Evolutionary conservation across 2,888 invertebrate species (phyloP).

Genomic region (Philaethria dido): DNA sequence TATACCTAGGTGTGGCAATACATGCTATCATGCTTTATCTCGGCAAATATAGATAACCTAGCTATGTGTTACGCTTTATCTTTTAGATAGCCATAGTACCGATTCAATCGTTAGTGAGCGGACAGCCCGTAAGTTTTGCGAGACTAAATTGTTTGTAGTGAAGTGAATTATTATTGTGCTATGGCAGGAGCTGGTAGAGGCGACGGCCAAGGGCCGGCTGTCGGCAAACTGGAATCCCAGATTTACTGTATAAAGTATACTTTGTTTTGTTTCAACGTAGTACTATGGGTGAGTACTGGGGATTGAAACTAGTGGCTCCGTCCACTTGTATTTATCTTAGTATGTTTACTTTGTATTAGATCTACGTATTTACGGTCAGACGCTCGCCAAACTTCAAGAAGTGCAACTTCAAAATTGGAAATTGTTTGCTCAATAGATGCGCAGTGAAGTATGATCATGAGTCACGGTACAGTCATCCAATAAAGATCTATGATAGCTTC

Average conservation of each 20-base stretch:
- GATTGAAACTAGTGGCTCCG: slow-evolving; percentile 30
- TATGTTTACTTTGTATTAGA: slow-evolving; percentile 50
- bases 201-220: slow-evolving; percentile 77
- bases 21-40: slow-evolving; percentile 68
- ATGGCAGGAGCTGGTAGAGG: slow-evolving; percentile 84
- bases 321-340: slow-evolving; percentile 34
- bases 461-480: slow-evolving; percentile 13
- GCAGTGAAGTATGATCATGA: slow-evolving; percentile 19
- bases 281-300: slow-evolving; percentile 88
- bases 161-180: slow-evolving; percentile 59
- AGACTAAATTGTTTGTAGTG: slow-evolving; percentile 42
- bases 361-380: slow-evolving; percentile 42
- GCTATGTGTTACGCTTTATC: slow-evolving; percentile 68
- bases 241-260: slow-evolving; percentile 92
- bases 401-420: slow-evolving; percentile 39
- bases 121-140: slow-evolving; percentile 50
- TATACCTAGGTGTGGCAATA: slow-evolving; percentile 79
- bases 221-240: slow-evolving; percentile 87
- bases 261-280: slow-evolving; percentile 91
- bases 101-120: slow-evolving; percentile 59
- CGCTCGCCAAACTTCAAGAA: slow-evolving; percentile 33
- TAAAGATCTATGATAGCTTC: neutral
- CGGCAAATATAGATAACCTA: slow-evolving; percentile 77
- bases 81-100: slow-evolving; percentile 68
- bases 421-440: slow-evolving; percentile 22